Evolutionary conservation across 2,888 invertebrate species (phyloP).

Genomic region (Conus canariensis): DNA sequence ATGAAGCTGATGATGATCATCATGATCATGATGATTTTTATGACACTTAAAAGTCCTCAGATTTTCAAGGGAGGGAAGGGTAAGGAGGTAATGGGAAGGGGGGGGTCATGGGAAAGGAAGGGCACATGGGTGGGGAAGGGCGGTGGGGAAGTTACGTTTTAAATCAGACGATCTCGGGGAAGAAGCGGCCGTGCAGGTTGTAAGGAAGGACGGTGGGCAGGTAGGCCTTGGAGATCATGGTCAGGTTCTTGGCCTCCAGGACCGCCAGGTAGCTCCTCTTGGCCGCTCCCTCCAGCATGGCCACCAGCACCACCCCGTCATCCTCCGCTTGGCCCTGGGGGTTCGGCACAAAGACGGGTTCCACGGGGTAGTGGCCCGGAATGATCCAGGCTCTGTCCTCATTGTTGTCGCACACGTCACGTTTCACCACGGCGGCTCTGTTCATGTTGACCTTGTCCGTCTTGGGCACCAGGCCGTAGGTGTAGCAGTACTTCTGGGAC

Average conservation of each 20-base stretch:
- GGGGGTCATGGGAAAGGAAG: not conserved
- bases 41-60: not conserved
- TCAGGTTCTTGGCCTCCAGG: slow-evolving; percentile 68
- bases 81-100: not conserved
- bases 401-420: slow-evolving; percentile 65
- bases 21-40: not conserved
- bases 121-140: not conserved
- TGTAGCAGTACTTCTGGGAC: slow-evolving; percentile 67
- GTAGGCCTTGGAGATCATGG: slow-evolving; percentile 60
- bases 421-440: slow-evolving; percentile 69
- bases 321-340: slow-evolving; percentile 67
- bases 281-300: slow-evolving; percentile 67
- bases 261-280: slow-evolving; percentile 66
- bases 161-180: slow-evolving; percentile 54
- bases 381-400: slow-evolving; percentile 60
- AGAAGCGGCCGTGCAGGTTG: slow-evolving; percentile 73
- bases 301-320: slow-evolving; percentile 71
- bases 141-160: not conserved
- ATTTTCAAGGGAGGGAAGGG: not conserved
- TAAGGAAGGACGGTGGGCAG: slow-evolving; percentile 72
- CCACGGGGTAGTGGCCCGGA: slow-evolving; percentile 65
- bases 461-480: slow-evolving; percentile 71
- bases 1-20: not conserved
- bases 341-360: slow-evolving; percentile 70
- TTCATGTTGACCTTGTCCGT: slow-evolving; percentile 61